A percentile compares a stretch with the other conserved stretches of the same genome.
These are phyloP conservation scores for Siderastrea siderea DNA, from an alignment of 92 coral and sea anemone genomes.

Conservation along the genomic window DNA sequence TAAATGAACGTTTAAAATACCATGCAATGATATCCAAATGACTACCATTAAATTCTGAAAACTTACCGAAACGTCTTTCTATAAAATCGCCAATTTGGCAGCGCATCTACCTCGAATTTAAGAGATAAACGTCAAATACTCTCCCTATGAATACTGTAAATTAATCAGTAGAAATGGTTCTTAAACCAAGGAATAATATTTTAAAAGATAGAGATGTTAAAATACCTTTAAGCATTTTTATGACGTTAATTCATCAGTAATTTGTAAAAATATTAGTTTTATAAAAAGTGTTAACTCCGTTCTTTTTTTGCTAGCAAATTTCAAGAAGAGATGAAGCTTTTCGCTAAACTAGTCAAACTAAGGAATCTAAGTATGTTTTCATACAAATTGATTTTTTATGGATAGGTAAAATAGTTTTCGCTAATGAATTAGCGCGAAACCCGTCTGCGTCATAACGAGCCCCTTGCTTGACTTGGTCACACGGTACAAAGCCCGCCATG, in stretches of 20 bases:
- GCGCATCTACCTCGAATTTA: constrained; percentile 6
- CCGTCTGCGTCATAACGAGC: neutral
- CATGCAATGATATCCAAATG: constrained; percentile 10
- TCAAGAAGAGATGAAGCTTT: neutral
- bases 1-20: constrained; percentile 19
- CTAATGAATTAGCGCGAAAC: neutral
- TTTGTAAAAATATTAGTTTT: neutral
- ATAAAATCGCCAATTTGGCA: constrained; percentile 43
- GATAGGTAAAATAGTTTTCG: neutral
- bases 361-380: neutral
- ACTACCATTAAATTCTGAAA: neutral
- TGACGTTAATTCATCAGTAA: neutral
- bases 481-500: too few species aligned
- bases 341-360: neutral
- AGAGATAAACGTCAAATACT: neutral
- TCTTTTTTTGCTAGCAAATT: neutral
- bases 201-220: constrained; percentile 5
- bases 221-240: neutral
- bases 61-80: constrained; percentile 13
- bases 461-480: too few species aligned
- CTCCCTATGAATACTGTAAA: neutral
- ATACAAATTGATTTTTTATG: neutral
- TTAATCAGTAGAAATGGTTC: constrained; percentile 1
- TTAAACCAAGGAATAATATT: constrained; percentile 7
- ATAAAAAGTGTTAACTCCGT: too few species aligned